These are phyloP conservation scores for Choreutis nemorana DNA, from an alignment of 2,888 invertebrate genomes.

Conservation along the genomic window DNA sequence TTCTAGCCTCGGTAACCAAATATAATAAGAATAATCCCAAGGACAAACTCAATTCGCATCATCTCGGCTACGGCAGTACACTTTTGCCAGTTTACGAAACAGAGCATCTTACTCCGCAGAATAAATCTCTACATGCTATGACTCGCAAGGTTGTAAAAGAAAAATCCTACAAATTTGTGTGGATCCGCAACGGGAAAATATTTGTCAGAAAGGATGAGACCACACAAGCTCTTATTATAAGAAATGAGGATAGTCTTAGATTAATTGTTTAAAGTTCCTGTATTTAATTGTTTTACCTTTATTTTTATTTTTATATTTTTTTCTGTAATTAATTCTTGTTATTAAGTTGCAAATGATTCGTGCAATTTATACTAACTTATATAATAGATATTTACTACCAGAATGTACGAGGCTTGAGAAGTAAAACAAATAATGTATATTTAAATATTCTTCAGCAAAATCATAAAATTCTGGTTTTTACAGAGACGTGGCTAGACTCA, in stretches of 20 bases:
- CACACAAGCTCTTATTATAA: conserved; percentile 7
- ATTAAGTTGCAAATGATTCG: neutral
- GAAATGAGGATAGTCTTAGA: conserved; percentile 6
- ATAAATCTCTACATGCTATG: conserved; percentile 13
- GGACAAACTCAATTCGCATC: conserved; percentile 12
- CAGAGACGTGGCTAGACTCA: conserved; percentile 7
- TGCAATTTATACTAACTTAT: too few species aligned
- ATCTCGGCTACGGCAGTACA: conserved; percentile 10
- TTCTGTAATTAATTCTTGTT: neutral
- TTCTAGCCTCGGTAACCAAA: conserved; percentile 7
- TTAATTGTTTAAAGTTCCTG: conserved; percentile 1
- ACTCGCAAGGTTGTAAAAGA: conserved; percentile 10
- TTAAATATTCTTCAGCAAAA: neutral
- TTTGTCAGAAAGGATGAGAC: conserved; percentile 11
- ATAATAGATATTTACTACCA: conserved; percentile 4
- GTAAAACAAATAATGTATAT: conserved; percentile 1
- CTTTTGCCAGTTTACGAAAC: conserved; percentile 10
- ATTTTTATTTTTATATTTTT: conserved; percentile 1
- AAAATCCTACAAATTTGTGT: conserved; percentile 9
- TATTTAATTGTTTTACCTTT: neutral
- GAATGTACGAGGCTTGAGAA: conserved; percentile 7
- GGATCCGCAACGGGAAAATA: conserved; percentile 11
- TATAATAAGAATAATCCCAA: conserved; percentile 7
- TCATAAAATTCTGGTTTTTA: conserved; percentile 5
- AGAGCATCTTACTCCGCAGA: conserved; percentile 14